These are phyloP conservation scores for Platysteira castanea DNA, from an alignment of 2,113 vertebrate species.

Conservation along the genomic window DNA sequence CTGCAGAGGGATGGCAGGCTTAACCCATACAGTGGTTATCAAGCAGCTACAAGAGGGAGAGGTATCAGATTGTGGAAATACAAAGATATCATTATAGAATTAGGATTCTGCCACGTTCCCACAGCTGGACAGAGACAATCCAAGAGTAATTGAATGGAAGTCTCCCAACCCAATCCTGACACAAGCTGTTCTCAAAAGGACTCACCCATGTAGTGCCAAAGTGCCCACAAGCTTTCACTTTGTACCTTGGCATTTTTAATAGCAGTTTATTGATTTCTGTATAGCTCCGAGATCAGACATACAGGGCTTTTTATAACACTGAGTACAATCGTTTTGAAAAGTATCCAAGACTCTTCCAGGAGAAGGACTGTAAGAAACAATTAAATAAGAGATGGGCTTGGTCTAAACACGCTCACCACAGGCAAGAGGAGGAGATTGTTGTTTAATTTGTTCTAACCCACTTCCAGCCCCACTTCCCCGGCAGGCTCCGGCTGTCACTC, in stretches of 20 bases:
- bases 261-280: not conserved
- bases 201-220: not conserved
- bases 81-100: not conserved
- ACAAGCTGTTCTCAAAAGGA: not conserved
- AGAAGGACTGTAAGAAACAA: not conserved
- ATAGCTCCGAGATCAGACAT: not conserved
- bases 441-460: not conserved
- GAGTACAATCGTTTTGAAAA: not conserved
- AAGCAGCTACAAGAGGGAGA: conserved; percentile 15
- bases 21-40: not conserved
- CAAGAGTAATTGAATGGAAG: not conserved
- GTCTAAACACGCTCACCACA: not conserved
- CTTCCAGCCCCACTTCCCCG: not conserved
- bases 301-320: not conserved
- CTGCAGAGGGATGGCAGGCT: not conserved
- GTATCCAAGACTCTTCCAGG: not conserved
- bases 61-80: not conserved
- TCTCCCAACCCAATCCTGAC: not conserved
- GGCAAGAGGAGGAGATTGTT: not conserved
- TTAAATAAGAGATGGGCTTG: not conserved
- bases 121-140: not conserved
- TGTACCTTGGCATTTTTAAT: not conserved
- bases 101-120: not conserved
- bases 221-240: not conserved
- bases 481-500: not conserved